These are phyloP conservation scores for Dasyornis broadbenti DNA, from an alignment of 2,113 vertebrate species.

Conservation along the genomic window DNA sequence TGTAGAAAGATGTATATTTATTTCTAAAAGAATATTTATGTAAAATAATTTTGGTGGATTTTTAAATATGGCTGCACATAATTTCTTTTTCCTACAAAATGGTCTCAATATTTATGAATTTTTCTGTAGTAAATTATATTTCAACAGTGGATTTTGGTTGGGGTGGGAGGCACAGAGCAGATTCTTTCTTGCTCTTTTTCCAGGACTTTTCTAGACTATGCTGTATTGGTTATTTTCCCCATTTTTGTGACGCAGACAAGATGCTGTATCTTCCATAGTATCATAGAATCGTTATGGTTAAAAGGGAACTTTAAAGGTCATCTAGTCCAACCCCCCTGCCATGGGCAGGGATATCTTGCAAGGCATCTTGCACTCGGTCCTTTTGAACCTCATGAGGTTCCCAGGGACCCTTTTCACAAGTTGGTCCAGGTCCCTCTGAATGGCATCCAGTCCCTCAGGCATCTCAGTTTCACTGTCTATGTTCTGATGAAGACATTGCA, in stretches of 20 bases:
- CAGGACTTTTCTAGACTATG: background rate
- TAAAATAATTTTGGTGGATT: fast-evolving
- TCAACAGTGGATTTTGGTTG: background rate
- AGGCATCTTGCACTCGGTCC: background rate
- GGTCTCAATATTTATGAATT: background rate
- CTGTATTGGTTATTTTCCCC: background rate
- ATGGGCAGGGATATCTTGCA: background rate
- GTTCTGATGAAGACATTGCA: background rate
- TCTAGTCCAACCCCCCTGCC: background rate
- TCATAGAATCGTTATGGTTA: background rate
- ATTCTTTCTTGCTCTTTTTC: background rate
- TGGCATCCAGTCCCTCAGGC: background rate
- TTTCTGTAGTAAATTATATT: background rate
- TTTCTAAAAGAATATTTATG: background rate
- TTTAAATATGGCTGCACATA: background rate
- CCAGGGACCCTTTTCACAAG: background rate
- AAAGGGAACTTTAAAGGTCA: background rate
- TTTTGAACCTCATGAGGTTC: background rate
- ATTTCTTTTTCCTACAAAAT: background rate
- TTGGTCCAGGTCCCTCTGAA: background rate
- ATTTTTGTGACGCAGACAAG: background rate
- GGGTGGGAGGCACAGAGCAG: background rate
- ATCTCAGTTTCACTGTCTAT: background rate
- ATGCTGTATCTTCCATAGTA: background rate
- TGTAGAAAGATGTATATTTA: background rate